Evolutionary conservation across 2,113 vertebrate species (phyloP), one percentile per base, ranked within the genome.

Genomic region (Peromyscus californicus): DNA sequence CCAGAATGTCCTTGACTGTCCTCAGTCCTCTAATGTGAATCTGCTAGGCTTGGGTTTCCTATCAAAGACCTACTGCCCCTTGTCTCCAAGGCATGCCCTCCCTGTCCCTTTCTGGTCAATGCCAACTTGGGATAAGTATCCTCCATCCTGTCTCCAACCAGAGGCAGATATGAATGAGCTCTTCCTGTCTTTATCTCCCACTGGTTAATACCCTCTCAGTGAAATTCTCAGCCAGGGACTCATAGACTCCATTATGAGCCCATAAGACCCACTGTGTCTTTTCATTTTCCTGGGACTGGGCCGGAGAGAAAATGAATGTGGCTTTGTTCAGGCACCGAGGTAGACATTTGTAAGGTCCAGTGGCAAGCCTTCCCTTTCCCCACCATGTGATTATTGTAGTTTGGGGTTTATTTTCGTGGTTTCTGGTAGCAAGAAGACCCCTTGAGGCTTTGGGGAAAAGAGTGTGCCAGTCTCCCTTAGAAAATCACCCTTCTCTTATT

Each of bases 401-500:
- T 88, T 57, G 12, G 42, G 82, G 45, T 16, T 51, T 33, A 51
- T 78, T 42, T 79, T 45, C 4, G 61, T 75, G 83, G 82, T 65
- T 85, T 65, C 39, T 85, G 61, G 59, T 79, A 48, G 54, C 80
- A 79, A 82, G 48, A 57, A 51, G 36, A 26, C 70, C 26, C 84
- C 48, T 59, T 82, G 85, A 54, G 39, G 48, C 57, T 79, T 95
- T 91, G 48, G 33, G 39, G 39, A 2, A 39, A 95, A 61, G 39
- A 75, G 13, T 59, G 57, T 93, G 57, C 17, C 54, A 63, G 29
- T 89, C 54, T 82, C 59, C 21, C 67, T 96, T 31, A 93, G 91
- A 96, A 96, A 96, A 92, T 80, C 63, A 74, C 67, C 13, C 4
- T 93, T 94, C 84, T 45, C 22, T 61, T 82, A 78, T 59, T 87